Evolutionary conservation across 2,888 invertebrate genomes (phyloP), one percentile per base, ranked within the genome.

Genomic region (Pelosia muscerda): DNA sequence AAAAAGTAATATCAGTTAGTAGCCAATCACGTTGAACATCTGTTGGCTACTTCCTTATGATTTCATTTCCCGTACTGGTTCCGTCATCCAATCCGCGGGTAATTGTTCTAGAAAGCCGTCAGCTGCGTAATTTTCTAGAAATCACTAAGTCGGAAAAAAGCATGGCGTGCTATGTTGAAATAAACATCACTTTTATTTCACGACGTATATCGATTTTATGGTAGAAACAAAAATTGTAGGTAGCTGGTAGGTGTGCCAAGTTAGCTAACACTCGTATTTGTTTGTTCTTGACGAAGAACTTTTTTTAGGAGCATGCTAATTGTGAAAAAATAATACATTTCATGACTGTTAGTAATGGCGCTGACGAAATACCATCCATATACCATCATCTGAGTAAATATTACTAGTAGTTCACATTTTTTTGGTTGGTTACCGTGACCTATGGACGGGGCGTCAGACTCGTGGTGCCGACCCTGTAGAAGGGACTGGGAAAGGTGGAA

Each of bases 101-200:
- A 49, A 49, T 49, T 58, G 31, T 58, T 58, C 34, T 31, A 31
- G 31, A 49, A 49, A 49, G 49, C 49, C 6, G 49, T 49, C n/a
- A 49, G n/a, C 49, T 49, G 49, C 49, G 49, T n/a, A 25, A 3
- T 59, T 23, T 59, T 59, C 34, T 59, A 38, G 58, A 59, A 59
- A 19, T 49, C 49, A n/a, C 49, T 49, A 49, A 49, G 19, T 49
- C n/a, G 49, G 15, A 59, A 23, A 31, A 59, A 59, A 23, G 38
- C 31, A 34, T 59, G 34, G 59, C 34, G 59, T 59, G 34, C 34
- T 34, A 10, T 59, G 13, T 38, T 59, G 19, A 38, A 59, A 59
- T 59, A 38, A 59, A 38, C 2, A 59, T 59, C 59, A 59, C 25
- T 34, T 19, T 25, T 38, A 59, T 34, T 38, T 59, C 25, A 59